Base-by-base conservation (phyloP, 2,888 invertebrate species). In the Tubulanus polymorphus region DNA sequence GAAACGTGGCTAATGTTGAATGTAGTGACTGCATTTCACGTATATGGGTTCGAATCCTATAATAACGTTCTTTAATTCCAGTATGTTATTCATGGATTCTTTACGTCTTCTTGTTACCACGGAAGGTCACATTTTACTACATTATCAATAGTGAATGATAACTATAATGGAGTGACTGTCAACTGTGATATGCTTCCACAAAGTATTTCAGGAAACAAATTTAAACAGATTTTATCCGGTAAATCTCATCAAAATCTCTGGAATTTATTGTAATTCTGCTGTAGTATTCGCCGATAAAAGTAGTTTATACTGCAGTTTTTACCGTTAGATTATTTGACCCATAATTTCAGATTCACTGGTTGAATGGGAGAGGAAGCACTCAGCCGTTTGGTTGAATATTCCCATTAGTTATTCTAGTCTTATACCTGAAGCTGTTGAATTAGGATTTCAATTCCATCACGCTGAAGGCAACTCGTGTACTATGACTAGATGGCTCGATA, bases 371-470 rank as follows among this genome's bases (percentile, higher is more conserved):
- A 12, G 15, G 2, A 63, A 67, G 27, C 62, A 60, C 2, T 53
- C 59, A 18, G 69, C 70, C 23, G 66, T 68, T 8, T 76, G 75
- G 76, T 52, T 75, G 20, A 59, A 66, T 32, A 56, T 75, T 3
- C 71, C 73, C 1, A 65, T 75, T 3, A 30, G 55, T 12, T 61
- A 60, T 18, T 66, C 72, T 48, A 50, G 57, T 12, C 63, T 67
- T 25, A 70, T 75, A 35, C 56, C 69, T 3, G 60, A 61, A 0
- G 72, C 72, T 8, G 69, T 69, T 1, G 57, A 56, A 20, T 56
- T 63, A 28, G 76, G 74, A 5, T 77, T 77, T 59, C 37, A 55
- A 32, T 75, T 69, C 54, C 76, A 77, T 52, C 72, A 75, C 60
- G 75, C 76, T 12, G 75, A 76, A 59, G 59, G 66, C n/a, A 51